A percentile compares a stretch with the other conserved stretches of the same genome.
Conservation (phyloP, 2,888 invertebrate genomes). For the Parnassius mnemosyne region DNA sequence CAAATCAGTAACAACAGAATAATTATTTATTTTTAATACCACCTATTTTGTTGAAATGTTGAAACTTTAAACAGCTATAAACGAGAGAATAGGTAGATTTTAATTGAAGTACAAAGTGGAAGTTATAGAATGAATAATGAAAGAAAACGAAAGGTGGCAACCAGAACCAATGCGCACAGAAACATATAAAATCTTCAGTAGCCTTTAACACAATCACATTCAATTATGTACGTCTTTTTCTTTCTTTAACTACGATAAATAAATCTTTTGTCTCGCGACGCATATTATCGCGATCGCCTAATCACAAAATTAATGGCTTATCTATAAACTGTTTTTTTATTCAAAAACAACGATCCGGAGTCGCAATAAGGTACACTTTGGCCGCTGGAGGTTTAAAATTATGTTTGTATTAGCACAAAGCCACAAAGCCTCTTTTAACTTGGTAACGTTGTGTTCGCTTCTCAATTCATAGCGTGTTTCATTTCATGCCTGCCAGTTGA, state of each 20-base stretch:
- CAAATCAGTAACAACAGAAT: too few species aligned
- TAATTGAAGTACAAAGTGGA: too few species aligned
- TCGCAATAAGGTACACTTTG: conserved; percentile 22
- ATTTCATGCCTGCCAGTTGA: conserved; percentile 39
- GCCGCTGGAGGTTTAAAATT: conserved; percentile 12
- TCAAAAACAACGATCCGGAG: conserved; percentile 22
- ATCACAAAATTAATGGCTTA: conserved; percentile 33
- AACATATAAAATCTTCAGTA: conserved; percentile 43
- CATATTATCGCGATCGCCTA: conserved; percentile 51
- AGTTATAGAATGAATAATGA: too few species aligned
- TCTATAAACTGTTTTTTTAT: conserved; percentile 12
- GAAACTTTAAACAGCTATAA: too few species aligned
- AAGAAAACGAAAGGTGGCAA: neutral
- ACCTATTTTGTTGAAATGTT: too few species aligned
- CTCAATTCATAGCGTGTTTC: conserved; percentile 27
- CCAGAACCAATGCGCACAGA: conserved; percentile 5
- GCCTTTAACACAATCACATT: conserved; percentile 48
- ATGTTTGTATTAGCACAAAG: conserved; percentile 37
- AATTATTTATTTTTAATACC: too few species aligned
- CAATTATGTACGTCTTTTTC: conserved; percentile 52
- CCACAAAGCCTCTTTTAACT: conserved; percentile 49
- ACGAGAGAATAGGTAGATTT: too few species aligned
- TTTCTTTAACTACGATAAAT: conserved; percentile 45
- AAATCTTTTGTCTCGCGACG: conserved; percentile 53
- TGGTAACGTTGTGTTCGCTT: conserved; percentile 46